Evolutionary conservation across 2,113 vertebrate species (phyloP), one percentile per base, ranked within the genome.

Genomic region (Lasiurus borealis): DNA sequence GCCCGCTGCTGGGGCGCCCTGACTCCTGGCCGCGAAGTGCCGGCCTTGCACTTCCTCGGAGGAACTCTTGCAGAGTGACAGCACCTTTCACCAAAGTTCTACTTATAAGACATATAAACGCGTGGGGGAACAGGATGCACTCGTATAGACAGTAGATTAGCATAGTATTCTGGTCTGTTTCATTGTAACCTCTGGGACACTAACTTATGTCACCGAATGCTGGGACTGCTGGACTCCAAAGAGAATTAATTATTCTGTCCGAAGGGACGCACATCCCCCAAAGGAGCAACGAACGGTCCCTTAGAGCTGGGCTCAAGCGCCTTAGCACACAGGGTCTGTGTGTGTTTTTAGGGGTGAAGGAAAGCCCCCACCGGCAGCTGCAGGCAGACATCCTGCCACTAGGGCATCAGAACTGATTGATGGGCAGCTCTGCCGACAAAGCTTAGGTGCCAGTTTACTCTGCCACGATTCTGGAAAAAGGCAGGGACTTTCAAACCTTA

Each of bases 101-200:
- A 95, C 57, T 88, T 97, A 93, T 97, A 97, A 97, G 88, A 95
- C 73, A 97, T 59, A 84, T 16, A 93, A 88, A 89, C 69, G 59
- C 44, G 83, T 5, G 76, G 59, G 87, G 77, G 85, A 73, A 54
- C 82, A 7, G 57, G 87, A 90, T n/a, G 80, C 64, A 77, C 75
- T 83, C 90, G 90, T 15, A 93, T 0, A 93, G 69, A 82, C 64
- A 85, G 31, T 8, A 54, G 81, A 46, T 82, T 92, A 85, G 81
- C 8, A 83, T 5, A 66, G 36, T 19, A 44, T 66, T 76, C 54
- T 91, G 78, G 68, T 86, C 85, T 85, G 90, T 77, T 57, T 72
- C 72, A 57, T 71, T 82, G 88, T 4, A 11, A 69, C 69, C 88
- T 96, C 62, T 57, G 90, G 80, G 72, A 81, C 95, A 78, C 46